Base-by-base conservation (phyloP, 2,113 vertebrate genomes). In the Cathartes aura region DNA sequence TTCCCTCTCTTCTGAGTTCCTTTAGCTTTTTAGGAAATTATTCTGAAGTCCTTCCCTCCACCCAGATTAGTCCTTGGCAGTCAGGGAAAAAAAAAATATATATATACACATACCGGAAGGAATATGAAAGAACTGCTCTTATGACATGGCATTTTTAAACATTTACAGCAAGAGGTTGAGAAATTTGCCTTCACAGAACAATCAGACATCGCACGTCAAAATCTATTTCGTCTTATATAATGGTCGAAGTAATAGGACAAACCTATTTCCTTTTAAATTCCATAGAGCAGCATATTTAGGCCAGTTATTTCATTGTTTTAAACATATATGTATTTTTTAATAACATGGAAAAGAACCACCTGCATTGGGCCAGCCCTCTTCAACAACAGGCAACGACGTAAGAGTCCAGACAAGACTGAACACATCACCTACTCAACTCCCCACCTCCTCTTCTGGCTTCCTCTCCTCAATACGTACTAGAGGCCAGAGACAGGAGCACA, bases 21-120 rank as follows among this genome's bases (percentile, higher is more conserved):
- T 81, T 71, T n/a, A 88, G 84, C 70, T 81, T 83, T 92, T 97
- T 40, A 95, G 92, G 95, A 97, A 96, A 93, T 85, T 67, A 93
- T 88, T 93, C 87, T 36, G 5, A 81, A 78, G 74, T 27, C 56
- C 72, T 71, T 75, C 30, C 42, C 82, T 43, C 73, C 1, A 0
- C 45, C 48, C 64, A 68, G 58, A 81, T 97, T 60, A 78, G 62
- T 48, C 43, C 63, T 64, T 93, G 92, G 85, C 55, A 90, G 76
- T 47, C 36, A 38, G 23, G 11, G 42, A 22, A 30, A 64, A 38
- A 38, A 5, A 19, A 32, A 40, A 45, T n/a, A n/a, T n/a, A n/a
- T n/a, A n/a, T n/a, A n/a, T n/a, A n/a, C n/a, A n/a, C n/a, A n/a
- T n/a, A n/a, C 36, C 18, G 3, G 18, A 50, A 90, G 43, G 52